Base-by-base conservation (phyloP, 1,140 invertebrate genomes). In the Lasioglossum albipes region DNA sequence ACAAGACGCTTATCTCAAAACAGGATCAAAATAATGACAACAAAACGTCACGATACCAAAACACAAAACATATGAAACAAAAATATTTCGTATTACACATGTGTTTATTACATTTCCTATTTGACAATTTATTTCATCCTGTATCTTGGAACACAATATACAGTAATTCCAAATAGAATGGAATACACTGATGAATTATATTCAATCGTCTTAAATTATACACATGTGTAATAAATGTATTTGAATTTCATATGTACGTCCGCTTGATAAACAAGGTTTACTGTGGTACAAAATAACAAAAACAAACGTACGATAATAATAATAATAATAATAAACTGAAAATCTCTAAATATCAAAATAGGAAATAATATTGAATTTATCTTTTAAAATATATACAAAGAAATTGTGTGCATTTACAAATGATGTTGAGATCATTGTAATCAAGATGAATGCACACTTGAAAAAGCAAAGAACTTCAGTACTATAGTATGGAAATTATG, bases 141-240 rank as follows among this genome's bases (percentile, higher is more conserved):
- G 12, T 59, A 52, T 59, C 0, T 59, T 5, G 27, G 31, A 67
- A 67, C 6, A 67, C 22, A 66, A 2, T n/a, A 6, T 54, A 49
- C 7, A 79, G 45, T 52, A 77, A 49, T 13, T 20, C 65, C 36
- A 69, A n/a, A 16, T 59, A 16, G n/a, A 41, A 49, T 45, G 62
- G 36, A 79, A 79, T 74, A 79, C 62, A 74, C 74, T 79, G 41
- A 62, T 74, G 31, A 57, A 74, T 79, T 18, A 59, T 36, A n/a
- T 59, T 49, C 12, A 67, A 57, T 54, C 7, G 7, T 54, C 5
- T 73, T 41, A 65, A 73, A 54, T 18, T 16, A 65, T 42, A n/a
- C 18, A 72, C 5, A 45, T 31, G n/a, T 79, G n/a, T 18, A 65
- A 18, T 42, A 57, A 18, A 45, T 57, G 67, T 16, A 79, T 7